Conservation (phyloP, 2,888 invertebrate genomes). For the Watsonalla cultraria region DNA sequence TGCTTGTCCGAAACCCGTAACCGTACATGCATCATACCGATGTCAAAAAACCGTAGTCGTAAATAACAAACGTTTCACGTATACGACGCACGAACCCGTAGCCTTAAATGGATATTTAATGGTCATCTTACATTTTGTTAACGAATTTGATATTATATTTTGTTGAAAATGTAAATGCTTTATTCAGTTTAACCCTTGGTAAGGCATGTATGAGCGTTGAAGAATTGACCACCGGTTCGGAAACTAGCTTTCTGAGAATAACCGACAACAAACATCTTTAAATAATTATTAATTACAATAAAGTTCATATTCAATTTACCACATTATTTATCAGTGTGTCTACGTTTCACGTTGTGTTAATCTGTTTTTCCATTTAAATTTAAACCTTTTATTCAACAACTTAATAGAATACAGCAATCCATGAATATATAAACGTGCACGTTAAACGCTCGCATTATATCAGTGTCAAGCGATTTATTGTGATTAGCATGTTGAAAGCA, state of each 20-base stretch:
- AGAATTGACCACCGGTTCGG: too few relatives aligned
- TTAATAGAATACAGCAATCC: background rate
- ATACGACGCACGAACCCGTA: conserved; percentile 25
- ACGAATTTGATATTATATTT: conserved; percentile 4
- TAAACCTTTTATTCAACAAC: background rate
- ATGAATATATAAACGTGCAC: background rate
- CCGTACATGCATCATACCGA: conserved; percentile 10
- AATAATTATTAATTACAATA: too few relatives aligned
- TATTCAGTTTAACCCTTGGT: too few relatives aligned
- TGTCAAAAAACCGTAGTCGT: conserved; percentile 26
- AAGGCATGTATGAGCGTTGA: too few relatives aligned
- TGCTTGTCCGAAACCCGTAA: conserved; percentile 15
- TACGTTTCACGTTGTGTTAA: too few relatives aligned
- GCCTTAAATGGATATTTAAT: conserved; percentile 22
- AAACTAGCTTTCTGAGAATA: too few relatives aligned
- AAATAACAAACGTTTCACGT: conserved; percentile 21
- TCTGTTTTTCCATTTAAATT: background rate
- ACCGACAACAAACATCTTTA: too few relatives aligned
- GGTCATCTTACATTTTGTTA: conserved; percentile 31
- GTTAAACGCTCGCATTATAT: background rate
- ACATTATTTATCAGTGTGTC: too few relatives aligned
- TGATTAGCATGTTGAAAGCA: background rate
- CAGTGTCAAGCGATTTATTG: background rate
- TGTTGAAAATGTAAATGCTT: too few relatives aligned
- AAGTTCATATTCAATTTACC: too few relatives aligned